These are phyloP conservation scores for Antedon bifida DNA, from an alignment of 35 echinoderm and acorn worm genomes.

Conservation along the genomic window DNA sequence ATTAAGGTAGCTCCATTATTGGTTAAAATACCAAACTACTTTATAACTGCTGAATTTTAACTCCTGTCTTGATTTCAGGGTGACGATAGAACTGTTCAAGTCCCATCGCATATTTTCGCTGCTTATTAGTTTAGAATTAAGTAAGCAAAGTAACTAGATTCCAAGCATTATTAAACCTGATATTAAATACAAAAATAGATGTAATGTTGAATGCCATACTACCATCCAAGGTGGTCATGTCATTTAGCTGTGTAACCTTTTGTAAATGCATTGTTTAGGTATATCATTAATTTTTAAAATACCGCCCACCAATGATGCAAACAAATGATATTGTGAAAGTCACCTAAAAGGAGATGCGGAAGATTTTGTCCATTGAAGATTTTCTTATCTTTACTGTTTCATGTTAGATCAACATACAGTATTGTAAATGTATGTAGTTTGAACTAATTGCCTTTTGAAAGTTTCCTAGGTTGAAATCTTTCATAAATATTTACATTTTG, in stretches of 20 bases:
- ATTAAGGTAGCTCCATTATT: background rate
- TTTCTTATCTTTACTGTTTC: too few species aligned
- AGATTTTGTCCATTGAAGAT: too few species aligned
- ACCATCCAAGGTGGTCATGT: background rate
- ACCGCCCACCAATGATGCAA: too few species aligned
- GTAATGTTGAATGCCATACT: background rate
- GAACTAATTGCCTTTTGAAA: too few species aligned
- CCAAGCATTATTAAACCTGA: background rate
- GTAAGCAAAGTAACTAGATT: background rate
- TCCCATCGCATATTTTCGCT: background rate
- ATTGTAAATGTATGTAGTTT: too few species aligned
- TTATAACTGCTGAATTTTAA: background rate
- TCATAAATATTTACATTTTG: too few species aligned
- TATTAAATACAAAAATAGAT: background rate
- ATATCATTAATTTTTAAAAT: too few species aligned
- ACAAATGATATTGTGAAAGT: too few species aligned
- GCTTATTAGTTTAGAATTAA: constrained; percentile 2
- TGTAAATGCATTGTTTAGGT: background rate
- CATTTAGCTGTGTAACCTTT: background rate
- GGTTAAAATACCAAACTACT: background rate
- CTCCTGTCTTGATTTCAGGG: background rate
- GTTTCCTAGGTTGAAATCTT: too few species aligned
- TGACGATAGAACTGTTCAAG: background rate
- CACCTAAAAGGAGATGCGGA: too few species aligned
- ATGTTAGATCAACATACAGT: too few species aligned